These are phyloP conservation scores for Delia radicum DNA, from an alignment of 1,140 invertebrate species.

Conservation along the genomic window DNA sequence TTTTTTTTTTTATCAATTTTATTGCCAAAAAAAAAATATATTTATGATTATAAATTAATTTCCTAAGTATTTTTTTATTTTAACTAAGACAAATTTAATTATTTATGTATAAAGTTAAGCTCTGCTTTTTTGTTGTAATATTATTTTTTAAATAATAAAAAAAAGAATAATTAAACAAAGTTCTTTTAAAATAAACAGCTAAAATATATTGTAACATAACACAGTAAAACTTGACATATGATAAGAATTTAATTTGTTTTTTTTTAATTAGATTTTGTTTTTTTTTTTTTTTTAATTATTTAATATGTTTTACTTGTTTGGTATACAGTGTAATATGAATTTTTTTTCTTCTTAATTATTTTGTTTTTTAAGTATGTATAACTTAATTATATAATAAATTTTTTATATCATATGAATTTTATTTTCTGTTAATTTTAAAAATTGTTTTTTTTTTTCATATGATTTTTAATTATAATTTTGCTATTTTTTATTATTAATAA, in stretches of 20 bases:
- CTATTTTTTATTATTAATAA: neutral
- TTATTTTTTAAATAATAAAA: neutral
- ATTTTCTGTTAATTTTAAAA: too few species aligned
- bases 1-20: too few species aligned
- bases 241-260: too few species aligned
- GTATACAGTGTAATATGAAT: neutral
- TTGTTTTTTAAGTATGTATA: neutral
- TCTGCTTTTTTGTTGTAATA: neutral
- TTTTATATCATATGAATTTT: neutral
- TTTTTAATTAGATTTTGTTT: too few species aligned
- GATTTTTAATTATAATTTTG: neutral
- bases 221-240: neutral
- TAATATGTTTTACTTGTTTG: conserved; percentile 18
- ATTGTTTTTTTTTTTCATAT: neutral
- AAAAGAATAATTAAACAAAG: neutral
- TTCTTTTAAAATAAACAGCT: conserved; percentile 2
- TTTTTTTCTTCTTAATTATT: neutral
- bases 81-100: neutral
- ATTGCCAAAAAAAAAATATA: too few species aligned
- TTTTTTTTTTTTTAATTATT: neutral
- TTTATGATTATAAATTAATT: too few species aligned
- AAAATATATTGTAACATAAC: neutral
- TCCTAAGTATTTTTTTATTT: neutral
- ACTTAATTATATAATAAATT: neutral
- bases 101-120: neutral